These are phyloP conservation scores for Platyscapa corneri DNA, from an alignment of 1,140 invertebrate genomes.

Conservation along the genomic window DNA sequence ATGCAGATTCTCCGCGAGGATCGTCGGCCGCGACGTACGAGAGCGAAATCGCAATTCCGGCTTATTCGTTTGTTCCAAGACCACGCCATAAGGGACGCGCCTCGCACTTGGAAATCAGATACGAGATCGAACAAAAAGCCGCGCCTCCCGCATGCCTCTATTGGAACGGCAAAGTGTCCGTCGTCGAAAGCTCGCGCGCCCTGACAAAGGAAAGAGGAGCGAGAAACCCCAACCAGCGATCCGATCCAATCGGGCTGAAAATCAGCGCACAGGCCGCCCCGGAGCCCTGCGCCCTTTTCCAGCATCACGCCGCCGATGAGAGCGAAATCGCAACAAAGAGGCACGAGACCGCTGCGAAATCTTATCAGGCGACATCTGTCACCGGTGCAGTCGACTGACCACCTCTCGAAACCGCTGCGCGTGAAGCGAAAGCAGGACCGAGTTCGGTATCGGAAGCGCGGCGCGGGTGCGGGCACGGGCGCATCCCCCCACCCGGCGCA, in stretches of 20 bases:
- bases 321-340: neutral
- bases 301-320: too few relatives aligned
- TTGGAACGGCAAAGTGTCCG: neutral
- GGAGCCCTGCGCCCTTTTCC: too few relatives aligned
- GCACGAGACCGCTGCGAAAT: conserved; percentile 2
- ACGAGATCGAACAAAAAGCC: neutral
- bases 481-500: neutral
- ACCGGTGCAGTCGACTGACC: conserved; percentile 1
- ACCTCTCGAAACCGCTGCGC: neutral
- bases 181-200: neutral
- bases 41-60: too few relatives aligned
- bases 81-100: neutral
- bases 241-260: neutral
- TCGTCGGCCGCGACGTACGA: too few relatives aligned
- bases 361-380: conserved; percentile 46
- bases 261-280: neutral
- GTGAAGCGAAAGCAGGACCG: neutral
- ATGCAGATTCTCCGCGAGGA: too few relatives aligned
- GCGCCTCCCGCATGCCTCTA: too few relatives aligned
- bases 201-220: neutral
- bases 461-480: too few relatives aligned
- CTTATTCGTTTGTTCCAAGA: too few relatives aligned
- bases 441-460: neutral
- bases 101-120: neutral
- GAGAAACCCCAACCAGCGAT: neutral